Base-by-base conservation (phyloP, 2,113 vertebrate genomes). In the Sinocyclocheilus grahami region DNA sequence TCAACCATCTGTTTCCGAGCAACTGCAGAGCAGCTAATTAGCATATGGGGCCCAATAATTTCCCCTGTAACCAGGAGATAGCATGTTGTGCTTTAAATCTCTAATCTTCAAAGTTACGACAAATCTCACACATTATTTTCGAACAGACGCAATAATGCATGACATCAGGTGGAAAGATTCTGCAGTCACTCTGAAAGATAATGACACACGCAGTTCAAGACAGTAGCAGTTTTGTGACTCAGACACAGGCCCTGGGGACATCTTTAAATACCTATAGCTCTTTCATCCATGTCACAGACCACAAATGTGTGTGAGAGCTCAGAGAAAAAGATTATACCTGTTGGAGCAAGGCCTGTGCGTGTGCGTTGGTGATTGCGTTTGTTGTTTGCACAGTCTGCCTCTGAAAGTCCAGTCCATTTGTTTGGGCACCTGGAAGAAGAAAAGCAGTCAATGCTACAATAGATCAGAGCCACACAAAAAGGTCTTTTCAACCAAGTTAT, bases 31-130 rank as follows among this genome's bases (percentile, higher is more conserved):
- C 92, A 90, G 95, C 96, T 97, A 97, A 98, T 99, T 98, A 98
- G 96, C 97, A 98, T 98, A 97, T 95, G 95, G 94, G 95, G 95
- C 96, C 97, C 97, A 99, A 98, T 97, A 97, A 98, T 97, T 96
- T 96, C 96, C 96, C 96, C 95, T 96, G 96, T 97, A 97, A 96
- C 90, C 94, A 95, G 93, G 94, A 95, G 94, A 97, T 97, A 96
- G 96, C 94, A 86, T 94, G 93, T 93, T n/a, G 51, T 75, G 74
- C 84, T 86, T 76, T 55, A 48, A 13, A 37, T 58, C 65, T 55
- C 72, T 33, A 60, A 81, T 86, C 18, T 86, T 62, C 8, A 39
- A n/a, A 48, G 55, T 83, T 72, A n/a, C 14, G 39, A 71, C 53
- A 85, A 72, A 87, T 82, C 78, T n/a, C n/a, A 42, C 24, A 42